phyloP scores from a whole-genome alignment of 2,888 invertebrate genomes.

The Thymelicus acteon region DNA sequence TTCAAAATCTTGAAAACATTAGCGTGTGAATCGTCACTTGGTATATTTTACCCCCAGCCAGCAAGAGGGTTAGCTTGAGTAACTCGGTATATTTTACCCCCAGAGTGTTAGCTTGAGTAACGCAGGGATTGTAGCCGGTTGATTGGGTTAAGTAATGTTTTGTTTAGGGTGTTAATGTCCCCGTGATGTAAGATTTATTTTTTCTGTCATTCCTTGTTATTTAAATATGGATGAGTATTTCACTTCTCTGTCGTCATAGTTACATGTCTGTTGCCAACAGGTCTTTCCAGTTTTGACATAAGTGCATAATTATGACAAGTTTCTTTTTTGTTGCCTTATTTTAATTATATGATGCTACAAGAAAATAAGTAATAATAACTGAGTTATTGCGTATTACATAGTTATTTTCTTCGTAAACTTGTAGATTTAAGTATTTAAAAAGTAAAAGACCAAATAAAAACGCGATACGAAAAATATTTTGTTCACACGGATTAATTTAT shows the following conservation, averaged over 20 bases:
- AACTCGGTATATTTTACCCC: conserved; percentile 28
- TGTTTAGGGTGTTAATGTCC: conserved; percentile 30
- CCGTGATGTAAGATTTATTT: conserved; percentile 24
- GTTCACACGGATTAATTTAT: too few relatives aligned
- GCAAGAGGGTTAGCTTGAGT: conserved; percentile 39
- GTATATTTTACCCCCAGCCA: conserved; percentile 12
- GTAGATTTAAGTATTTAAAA: too few relatives aligned
- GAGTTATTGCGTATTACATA: too few relatives aligned
- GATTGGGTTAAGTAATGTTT: conserved; percentile 38
- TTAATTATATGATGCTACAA: too few relatives aligned
- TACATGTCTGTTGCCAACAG: not conserved
- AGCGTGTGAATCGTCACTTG: conserved; percentile 37
- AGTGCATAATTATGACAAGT: not conserved
- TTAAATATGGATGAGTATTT: not conserved
- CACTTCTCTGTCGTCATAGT: not conserved
- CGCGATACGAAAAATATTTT: too few relatives aligned
- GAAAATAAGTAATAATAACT: too few relatives aligned
- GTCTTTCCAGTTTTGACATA: not conserved
- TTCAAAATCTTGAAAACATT: conserved; percentile 31
- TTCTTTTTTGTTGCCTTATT: not conserved
- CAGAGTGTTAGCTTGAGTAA: conserved; percentile 41
- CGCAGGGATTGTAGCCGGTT: conserved; percentile 32
- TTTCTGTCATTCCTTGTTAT: conserved; percentile 6
- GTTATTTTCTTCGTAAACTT: too few relatives aligned
- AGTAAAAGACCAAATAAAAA: too few relatives aligned